Conservation (phyloP, 2,113 vertebrate species). For the Sprattus sprattus region DNA sequence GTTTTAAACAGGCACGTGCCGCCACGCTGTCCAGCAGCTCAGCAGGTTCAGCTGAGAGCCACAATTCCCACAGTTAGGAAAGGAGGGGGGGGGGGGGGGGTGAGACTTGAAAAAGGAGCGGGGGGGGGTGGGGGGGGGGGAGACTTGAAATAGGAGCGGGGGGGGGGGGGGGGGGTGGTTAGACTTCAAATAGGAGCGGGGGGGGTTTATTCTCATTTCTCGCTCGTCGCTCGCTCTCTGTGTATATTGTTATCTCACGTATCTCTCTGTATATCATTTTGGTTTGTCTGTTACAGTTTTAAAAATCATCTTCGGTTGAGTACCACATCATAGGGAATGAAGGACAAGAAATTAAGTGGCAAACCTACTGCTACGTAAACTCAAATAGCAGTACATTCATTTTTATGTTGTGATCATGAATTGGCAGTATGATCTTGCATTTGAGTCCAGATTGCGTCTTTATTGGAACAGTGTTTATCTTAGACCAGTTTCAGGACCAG, state of each 20-base stretch:
- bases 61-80: not conserved
- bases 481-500: no score
- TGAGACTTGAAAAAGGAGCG: not conserved
- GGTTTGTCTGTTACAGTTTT: no score
- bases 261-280: no score
- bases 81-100: not conserved
- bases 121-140: not conserved
- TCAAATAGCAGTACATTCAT: no score
- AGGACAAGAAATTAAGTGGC: not conserved
- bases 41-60: not conserved
- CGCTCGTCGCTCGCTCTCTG: slow-evolving; percentile 23
- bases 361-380: no score
- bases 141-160: not conserved
- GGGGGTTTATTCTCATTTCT: not conserved
- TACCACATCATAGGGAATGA: not conserved
- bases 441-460: no score
- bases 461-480: no score
- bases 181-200: no score
- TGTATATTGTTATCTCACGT: not conserved
- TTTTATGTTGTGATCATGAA: no score
- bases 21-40: not conserved
- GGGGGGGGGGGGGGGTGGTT: not conserved
- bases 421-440: no score
- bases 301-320: not conserved
- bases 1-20: slow-evolving; percentile 3